Conservation (phyloP, 1,140 invertebrate species). For the Microplitis mediator region DNA sequence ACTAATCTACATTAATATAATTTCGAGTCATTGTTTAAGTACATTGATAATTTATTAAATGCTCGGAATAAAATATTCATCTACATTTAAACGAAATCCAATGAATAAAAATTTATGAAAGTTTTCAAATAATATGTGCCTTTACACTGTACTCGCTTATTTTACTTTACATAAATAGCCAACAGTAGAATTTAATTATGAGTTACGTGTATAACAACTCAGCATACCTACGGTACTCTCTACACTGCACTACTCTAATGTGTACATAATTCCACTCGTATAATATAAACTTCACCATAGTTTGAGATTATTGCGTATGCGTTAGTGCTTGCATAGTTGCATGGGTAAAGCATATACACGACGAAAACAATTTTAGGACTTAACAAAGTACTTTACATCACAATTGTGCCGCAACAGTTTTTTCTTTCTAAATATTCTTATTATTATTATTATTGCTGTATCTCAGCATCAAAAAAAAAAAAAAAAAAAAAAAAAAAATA, state of each 20-base stretch:
- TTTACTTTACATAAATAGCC: slow-evolving; percentile 1
- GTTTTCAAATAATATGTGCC: no score
- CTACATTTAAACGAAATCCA: no score
- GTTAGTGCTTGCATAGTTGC: background rate
- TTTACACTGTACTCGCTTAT: background rate
- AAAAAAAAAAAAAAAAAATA: no score
- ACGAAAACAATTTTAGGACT: background rate
- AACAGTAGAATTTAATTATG: slow-evolving; percentile 7
- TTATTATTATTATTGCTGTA: no score
- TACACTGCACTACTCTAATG: background rate
- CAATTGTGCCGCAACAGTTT: no score
- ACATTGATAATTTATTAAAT: background rate
- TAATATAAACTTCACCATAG: background rate
- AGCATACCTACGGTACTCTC: background rate
- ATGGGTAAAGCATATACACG: background rate
- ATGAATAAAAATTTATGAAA: no score
- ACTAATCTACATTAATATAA: background rate
- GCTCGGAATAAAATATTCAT: no score
- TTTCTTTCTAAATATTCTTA: no score
- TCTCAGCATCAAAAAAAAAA: no score
- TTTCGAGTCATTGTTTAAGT: background rate
- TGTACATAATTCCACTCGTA: background rate
- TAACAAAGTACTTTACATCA: no score
- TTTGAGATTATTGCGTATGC: slow-evolving; percentile 17
- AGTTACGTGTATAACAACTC: background rate